Base-by-base conservation (phyloP, 2,888 invertebrate genomes). In the Sthenelais limicola region DNA sequence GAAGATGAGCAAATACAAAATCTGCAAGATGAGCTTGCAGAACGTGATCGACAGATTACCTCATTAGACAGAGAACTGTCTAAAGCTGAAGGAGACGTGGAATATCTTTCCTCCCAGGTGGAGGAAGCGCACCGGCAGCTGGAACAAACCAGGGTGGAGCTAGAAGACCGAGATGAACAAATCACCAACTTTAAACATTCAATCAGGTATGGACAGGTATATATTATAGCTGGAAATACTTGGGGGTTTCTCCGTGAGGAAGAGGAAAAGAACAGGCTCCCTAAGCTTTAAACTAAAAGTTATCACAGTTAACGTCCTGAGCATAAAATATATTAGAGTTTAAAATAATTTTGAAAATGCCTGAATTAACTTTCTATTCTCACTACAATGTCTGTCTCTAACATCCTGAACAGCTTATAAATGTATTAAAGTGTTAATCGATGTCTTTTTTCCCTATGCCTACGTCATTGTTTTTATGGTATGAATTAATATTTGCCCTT, bases 131-230 rank as follows among this genome's bases (percentile, higher is more conserved):
- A 82, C 54, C 75, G 79, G 38, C 78, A 79, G 28, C 73, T 83
- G 30, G 79, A 81, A 52, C 77, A 77, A 71, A 74, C 77, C 9
- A 73, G 79, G 30, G 80, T 78, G 69, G 82, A 83, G 72, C 69
- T 75, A 21, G 79, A 80, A 71, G 82, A 82, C n/a, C 81, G 81
- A 68, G 82, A 82, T 48, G 80, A 83, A 74, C 79, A 82, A 75
- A 75, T 82, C 35, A 78, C 80, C 24, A 83, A 83, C 68, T 77
- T 82, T 72, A 80, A 81, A 67, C 83, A 83, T 15, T 76, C 80
- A 5, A 74, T 83, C 21, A 76, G 74, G 83, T 83, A 68, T 56
- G 76, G 69, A n/a, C n/a, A n/a, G n/a, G n/a, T n/a, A n/a, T n/a
- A 15, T 47, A 15, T 47, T n/a, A n/a, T n/a, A n/a, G n/a, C n/a